phyloP scores from a whole-genome alignment of 2,113 vertebrate genomes.

The Brevimyrus niger region DNA sequence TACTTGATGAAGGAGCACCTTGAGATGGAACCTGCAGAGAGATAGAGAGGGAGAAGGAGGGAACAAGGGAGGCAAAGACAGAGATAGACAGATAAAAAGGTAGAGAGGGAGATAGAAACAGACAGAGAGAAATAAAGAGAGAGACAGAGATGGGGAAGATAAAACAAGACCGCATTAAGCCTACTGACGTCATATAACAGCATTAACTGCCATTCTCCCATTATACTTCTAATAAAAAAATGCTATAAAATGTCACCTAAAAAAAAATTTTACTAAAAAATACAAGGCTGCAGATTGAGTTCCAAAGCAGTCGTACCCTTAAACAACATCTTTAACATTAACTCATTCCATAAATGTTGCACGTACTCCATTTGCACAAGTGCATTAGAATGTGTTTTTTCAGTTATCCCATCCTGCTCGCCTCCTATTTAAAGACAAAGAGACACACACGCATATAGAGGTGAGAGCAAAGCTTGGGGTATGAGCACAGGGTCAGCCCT shows the following conservation, averaged over 20 bases:
- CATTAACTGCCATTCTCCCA: neutral
- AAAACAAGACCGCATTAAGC: neutral
- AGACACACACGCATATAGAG: neutral
- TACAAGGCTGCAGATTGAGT: neutral
- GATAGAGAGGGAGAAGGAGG: neutral
- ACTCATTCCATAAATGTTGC: neutral
- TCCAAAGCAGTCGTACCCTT: neutral
- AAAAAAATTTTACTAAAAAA: neutral
- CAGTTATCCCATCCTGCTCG: neutral
- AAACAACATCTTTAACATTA: neutral
- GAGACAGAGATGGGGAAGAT: neutral
- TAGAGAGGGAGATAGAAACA: neutral
- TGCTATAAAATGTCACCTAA: neutral
- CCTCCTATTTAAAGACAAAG: neutral
- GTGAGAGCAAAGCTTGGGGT: neutral
- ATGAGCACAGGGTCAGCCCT: neutral
- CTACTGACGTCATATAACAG: neutral
- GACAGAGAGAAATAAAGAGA: neutral
- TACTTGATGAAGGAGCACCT: conserved; percentile 94
- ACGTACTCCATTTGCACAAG: neutral
- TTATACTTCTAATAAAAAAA: neutral
- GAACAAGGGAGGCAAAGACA: neutral
- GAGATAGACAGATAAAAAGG: neutral
- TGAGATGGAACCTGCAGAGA: conserved; percentile 62
- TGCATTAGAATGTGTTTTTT: neutral